A percentile compares a stretch with the other conserved stretches of the same genome.
phyloP scores from a whole-genome alignment of 2,113 vertebrate genomes.

The Aramus guarauna region DNA sequence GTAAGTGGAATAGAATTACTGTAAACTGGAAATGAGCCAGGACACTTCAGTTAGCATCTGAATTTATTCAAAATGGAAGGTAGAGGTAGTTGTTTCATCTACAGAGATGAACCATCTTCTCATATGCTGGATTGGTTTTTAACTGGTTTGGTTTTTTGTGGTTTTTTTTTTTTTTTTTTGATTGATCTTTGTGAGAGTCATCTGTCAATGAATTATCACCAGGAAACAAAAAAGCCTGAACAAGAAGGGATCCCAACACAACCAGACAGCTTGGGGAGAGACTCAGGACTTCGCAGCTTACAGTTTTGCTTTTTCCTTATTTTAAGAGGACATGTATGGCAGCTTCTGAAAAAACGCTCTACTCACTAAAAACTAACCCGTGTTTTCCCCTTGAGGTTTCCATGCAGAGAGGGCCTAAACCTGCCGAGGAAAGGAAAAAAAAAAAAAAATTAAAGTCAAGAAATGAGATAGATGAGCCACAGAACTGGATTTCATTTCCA shows the following conservation, averaged over 20 bases:
- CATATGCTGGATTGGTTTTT: rapidly evolving
- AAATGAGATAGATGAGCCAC: not conserved
- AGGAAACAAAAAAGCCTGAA: not conserved
- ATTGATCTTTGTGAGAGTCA: not conserved
- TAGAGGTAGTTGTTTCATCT: constrained; percentile 16
- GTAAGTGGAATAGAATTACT: not conserved
- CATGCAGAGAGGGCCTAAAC: not conserved
- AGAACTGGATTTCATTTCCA: not conserved
- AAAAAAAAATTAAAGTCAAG: not conserved
- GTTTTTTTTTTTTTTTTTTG: not conserved
- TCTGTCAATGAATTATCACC: not conserved
- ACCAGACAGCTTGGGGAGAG: not conserved
- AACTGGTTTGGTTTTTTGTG: no score
- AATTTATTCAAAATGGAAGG: constrained; percentile 29
- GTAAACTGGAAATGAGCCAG: constrained; percentile 14
- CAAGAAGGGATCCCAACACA: not conserved
- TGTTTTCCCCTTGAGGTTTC: not conserved
- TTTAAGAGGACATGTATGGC: not conserved
- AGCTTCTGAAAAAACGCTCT: not conserved
- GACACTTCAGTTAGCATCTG: not conserved
- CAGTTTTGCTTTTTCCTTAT: not conserved
- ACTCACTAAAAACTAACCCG: not conserved
- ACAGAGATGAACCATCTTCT: constrained; percentile 13
- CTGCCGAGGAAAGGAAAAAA: not conserved
- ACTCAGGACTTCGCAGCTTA: not conserved